Conservation (phyloP, 2,113 vertebrate genomes). For the Pseudorectes ferrugineus region DNA sequence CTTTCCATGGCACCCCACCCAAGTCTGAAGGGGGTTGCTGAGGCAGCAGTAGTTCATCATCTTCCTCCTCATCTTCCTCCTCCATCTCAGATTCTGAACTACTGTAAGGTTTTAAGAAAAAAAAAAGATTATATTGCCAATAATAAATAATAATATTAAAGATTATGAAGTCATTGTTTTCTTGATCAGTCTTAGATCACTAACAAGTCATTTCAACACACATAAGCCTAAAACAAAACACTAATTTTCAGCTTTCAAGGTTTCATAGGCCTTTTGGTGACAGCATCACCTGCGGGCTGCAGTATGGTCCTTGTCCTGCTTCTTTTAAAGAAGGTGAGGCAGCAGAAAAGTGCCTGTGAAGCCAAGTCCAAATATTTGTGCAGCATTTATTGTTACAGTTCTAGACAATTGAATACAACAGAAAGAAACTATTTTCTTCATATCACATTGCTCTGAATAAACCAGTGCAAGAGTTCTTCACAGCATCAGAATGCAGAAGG, state of each 20-base stretch:
- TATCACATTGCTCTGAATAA: background rate
- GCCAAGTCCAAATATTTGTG: background rate
- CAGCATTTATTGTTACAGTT: background rate
- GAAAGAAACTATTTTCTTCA: background rate
- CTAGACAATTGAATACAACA: background rate
- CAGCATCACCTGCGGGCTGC: background rate
- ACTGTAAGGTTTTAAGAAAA: constrained; percentile 63
- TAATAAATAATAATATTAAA: background rate
- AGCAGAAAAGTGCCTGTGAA: background rate
- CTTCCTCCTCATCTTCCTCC: constrained; percentile 73
- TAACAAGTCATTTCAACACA: background rate
- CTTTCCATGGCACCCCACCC: constrained; percentile 91
- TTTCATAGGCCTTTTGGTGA: background rate
- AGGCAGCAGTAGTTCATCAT: constrained; percentile 64
- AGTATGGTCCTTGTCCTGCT: background rate
- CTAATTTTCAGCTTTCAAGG: background rate
- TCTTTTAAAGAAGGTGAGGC: background rate
- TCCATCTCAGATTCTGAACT: constrained; percentile 98
- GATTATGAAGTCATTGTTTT: background rate
- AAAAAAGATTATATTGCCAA: background rate
- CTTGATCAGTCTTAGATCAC: background rate
- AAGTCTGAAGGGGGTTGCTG: constrained; percentile 80
- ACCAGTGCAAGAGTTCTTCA: background rate
- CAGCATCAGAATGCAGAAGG: background rate
- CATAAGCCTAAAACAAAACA: background rate